Evolutionary conservation across 2,797 vertebrate species (phyloP), one percentile per base, ranked within the genome.

Genomic region (Varecia variegata): DNA sequence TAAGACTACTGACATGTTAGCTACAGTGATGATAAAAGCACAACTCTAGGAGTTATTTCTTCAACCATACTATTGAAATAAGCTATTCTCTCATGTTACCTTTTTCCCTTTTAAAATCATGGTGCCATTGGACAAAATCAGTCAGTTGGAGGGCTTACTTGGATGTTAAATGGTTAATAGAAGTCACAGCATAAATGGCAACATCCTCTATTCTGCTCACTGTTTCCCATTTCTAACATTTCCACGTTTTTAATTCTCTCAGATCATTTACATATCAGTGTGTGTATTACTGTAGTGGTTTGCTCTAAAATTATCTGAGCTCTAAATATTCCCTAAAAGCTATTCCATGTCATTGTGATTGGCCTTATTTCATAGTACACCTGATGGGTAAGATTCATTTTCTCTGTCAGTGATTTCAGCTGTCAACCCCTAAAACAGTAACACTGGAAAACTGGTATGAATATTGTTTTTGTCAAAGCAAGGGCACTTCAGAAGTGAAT

Each of bases 401-500:
- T 86, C 30, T 76, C 27, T 94, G 35, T 88, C 52, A 65, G 47
- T 60, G 56, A 76, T 62, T 82, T 92, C 43, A 91, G 43, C 27
- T 97, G 60, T 68, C 38, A 74, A 32, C 7, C 23, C 27, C 62
- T 73, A 74, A 95, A 95, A 86, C 15, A 67, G 27, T 2, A 52
- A 83, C 50, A 85, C 0, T 38, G 25, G 52, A 60, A 93, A 84
- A 14, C 20, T 56, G 27, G 32, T 85, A 91, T 50, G 82, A 90
- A 88, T 87, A 73, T 25, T n/a, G 21, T 94, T 95, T 92, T 56
- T 83, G 2, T 93, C 71, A 74, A 96, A 88, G 40, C 81, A 93
- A 84, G 62, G 60, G 17, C 6, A 83, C 32, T 94, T 88, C 25
- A 35, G 84, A 96, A 82, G 25, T 93, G 76, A 98, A 96, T 97